Percentiles rank a stretch among this genome's conserved stretches.
These are phyloP conservation scores for Aphidius ervi DNA, from an alignment of 1,140 invertebrate genomes.

Conservation along the genomic window DNA sequence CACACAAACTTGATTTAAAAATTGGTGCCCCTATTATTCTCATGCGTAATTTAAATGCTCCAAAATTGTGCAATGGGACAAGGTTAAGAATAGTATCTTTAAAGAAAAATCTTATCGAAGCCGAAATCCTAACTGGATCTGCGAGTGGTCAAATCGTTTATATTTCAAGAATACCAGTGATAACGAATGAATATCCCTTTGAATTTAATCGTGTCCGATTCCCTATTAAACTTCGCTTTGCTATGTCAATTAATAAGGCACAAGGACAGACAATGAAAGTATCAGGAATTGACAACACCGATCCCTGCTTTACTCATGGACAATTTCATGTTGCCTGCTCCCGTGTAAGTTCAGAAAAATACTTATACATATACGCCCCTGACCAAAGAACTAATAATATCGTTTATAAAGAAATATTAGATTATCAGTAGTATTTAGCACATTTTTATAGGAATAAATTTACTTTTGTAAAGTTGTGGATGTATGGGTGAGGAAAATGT, in stretches of 20 bases:
- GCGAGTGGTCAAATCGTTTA: constrained; percentile 34
- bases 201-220: constrained; percentile 50
- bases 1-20: constrained; percentile 43
- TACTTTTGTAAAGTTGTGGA: no score
- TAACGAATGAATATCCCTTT: constrained; percentile 35
- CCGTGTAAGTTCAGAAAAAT: not conserved
- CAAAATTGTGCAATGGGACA: constrained; percentile 33
- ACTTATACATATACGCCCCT: no score
- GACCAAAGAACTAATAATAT: no score
- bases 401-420: no score
- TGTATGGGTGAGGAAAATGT: no score
- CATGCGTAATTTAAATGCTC: constrained; percentile 28
- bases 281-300: constrained; percentile 39
- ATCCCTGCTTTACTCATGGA: constrained; percentile 45
- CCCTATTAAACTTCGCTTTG: constrained; percentile 50
- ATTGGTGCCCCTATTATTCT: constrained; percentile 43
- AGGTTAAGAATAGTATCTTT: constrained; percentile 30
- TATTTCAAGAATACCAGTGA: constrained; percentile 33
- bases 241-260: constrained; percentile 56
- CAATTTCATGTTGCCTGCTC: constrained; percentile 48
- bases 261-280: constrained; percentile 49
- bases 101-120: constrained; percentile 31
- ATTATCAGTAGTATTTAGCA: no score
- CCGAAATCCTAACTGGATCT: constrained; percentile 30
- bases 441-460: no score